Conservation (phyloP, 2,113 vertebrate genomes). For the Pampusana beccarii region DNA sequence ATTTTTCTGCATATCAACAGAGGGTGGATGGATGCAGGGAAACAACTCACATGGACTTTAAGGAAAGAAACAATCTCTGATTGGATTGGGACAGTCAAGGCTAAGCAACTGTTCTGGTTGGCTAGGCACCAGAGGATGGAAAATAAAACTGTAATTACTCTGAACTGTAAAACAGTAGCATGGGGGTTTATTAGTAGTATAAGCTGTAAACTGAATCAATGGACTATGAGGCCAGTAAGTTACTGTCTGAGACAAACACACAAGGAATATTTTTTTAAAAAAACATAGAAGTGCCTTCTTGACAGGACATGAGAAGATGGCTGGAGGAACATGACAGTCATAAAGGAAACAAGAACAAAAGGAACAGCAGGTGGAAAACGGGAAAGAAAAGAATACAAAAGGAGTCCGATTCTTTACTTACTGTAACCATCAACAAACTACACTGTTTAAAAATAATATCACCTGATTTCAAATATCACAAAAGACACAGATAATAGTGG, state of each 20-base stretch:
- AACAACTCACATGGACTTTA: neutral
- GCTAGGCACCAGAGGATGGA: neutral
- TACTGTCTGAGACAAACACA: neutral
- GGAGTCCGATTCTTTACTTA: neutral
- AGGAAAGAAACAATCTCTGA: neutral
- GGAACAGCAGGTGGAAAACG: neutral
- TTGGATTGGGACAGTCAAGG: neutral
- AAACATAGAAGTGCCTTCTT: neutral
- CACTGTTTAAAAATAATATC: neutral
- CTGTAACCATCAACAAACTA: neutral
- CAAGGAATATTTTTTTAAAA: neutral
- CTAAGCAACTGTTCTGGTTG: neutral
- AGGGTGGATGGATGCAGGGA: neutral
- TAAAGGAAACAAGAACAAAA: neutral
- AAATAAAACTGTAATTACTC: neutral
- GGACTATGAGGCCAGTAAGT: neutral
- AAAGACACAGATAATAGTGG: neutral
- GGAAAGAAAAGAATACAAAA: neutral
- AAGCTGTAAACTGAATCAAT: neutral
- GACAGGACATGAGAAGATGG: neutral
- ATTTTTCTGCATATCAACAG: neutral
- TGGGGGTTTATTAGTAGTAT: neutral
- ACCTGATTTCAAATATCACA: neutral
- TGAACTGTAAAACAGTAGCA: neutral
- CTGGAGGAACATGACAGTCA: neutral